Evolutionary conservation across 2,888 invertebrate genomes (phyloP), one percentile per base, ranked within the genome.

Genomic region (Acronicta leporina): DNA sequence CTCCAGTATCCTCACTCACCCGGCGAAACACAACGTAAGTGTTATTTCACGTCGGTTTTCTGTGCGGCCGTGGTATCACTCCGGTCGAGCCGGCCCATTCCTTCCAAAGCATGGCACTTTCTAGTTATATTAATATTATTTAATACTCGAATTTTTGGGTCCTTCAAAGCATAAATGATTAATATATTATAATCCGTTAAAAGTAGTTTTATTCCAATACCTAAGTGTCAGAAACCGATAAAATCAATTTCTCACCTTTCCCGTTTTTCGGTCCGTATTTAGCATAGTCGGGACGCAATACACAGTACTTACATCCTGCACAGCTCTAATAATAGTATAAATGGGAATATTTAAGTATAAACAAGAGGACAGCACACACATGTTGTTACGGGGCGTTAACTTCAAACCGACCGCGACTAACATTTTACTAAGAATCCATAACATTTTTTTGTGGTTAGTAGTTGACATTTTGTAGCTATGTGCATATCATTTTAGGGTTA

Each of bases 341-440:
- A 78, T 75, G 75, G 62, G 60, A 60, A 78, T 73, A 75, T 72
- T 78, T 68, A 61, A 66, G 64, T 72, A 71, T 68, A 74, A 74
- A 77, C 68, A 70, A 61, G 63, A 73, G 77, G 77, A 75, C 79
- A 80, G 63, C 50, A 67, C 73, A 69, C 74, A 71, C 69, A 67
- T 68, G 75, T 67, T 51, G 70, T 51, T 53, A 74, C 69, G 79
- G 66, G 45, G 63, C 79, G 68, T 80, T 80, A 73, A 80, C 71
- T 62, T 76, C 80, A 80, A 80, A 80, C 76, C 65, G 76, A 72
- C 68, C 81, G 79, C 68, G 58, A 72, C 79, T 56, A 72, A 77
- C 63, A 68, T 72, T 72, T 77, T 79, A 80, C 79, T 75, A 53
- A 65, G 79, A 70, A 70, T 63, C 46, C 16, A 63, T 68, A 72